These are phyloP conservation scores for Tympanoctomys barrerae DNA, from an alignment of 2,797 vertebrate species.

Conservation along the genomic window DNA sequence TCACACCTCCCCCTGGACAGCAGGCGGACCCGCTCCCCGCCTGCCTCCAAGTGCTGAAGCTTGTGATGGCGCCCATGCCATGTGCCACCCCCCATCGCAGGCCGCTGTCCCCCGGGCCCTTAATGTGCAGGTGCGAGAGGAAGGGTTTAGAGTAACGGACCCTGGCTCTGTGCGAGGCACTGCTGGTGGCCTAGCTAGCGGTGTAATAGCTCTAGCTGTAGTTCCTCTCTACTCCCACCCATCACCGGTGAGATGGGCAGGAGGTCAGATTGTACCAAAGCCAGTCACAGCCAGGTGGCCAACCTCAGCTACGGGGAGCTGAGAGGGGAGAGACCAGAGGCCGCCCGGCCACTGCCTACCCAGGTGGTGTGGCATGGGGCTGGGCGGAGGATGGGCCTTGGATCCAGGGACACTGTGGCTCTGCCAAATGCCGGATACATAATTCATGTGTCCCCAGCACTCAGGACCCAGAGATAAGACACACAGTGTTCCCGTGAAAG, in stretches of 20 bases:
- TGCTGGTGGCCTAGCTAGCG: neutral
- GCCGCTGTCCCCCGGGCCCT: neutral
- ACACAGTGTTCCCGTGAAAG: neutral
- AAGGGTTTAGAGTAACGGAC: too few relatives aligned
- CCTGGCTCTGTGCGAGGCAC: neutral
- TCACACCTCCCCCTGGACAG: neutral
- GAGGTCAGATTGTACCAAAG: neutral
- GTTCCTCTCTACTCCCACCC: neutral
- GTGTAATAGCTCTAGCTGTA: neutral
- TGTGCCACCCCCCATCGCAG: rapidly evolving
- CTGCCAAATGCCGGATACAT: neutral
- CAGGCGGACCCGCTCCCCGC: neutral
- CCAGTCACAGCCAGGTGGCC: too few relatives aligned
- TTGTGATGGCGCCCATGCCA: rapidly evolving
- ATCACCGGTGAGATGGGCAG: neutral
- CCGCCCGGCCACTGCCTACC: neutral
- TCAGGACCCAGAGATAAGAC: neutral
- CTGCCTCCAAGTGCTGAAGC: neutral
- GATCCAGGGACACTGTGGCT: neutral
- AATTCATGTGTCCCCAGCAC: constrained; percentile 44
- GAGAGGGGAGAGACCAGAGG: neutral
- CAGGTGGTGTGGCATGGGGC: neutral
- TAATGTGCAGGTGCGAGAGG: neutral
- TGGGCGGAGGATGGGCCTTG: neutral
- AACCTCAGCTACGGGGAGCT: neutral